Percentiles rank a stretch among this genome's conserved stretches.
Evolutionary conservation across 2,888 invertebrate species (phyloP).

Genomic region (Drosophila neotestacea): DNA sequence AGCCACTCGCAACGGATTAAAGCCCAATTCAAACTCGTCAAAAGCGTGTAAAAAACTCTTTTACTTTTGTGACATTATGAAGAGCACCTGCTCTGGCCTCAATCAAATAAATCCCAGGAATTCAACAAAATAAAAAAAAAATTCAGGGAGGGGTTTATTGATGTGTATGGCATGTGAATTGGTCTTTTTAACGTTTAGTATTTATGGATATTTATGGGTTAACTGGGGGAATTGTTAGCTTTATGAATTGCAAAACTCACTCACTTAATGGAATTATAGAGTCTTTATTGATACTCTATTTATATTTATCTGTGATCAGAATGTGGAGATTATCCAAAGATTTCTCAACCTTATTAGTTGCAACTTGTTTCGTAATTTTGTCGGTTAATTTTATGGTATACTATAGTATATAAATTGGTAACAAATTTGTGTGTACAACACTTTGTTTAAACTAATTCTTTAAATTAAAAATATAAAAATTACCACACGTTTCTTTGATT

Average conservation of each 20-base stretch:
- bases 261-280: background rate
- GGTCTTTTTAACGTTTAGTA: background rate
- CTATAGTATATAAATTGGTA: no score
- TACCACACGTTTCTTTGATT: no score
- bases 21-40: constrained; percentile 7
- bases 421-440: no score
- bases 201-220: constrained; percentile 1
- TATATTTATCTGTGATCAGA: background rate
- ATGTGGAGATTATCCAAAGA: background rate
- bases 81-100: constrained; percentile 16
- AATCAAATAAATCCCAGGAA: constrained; percentile 11
- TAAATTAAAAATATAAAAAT: no score
- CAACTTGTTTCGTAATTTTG: no score
- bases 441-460: no score
- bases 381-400: no score
- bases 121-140: background rate
- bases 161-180: constrained; percentile 9
- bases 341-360: no score
- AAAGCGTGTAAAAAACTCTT: background rate
- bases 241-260: background rate
- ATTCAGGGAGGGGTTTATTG: constrained; percentile 8
- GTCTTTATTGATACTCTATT: background rate
- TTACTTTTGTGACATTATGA: constrained; percentile 4
- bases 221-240: background rate
- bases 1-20: constrained; percentile 28